These are phyloP conservation scores for Cromileptes altivelis DNA, from an alignment of 2,113 vertebrate species.

Conservation along the genomic window DNA sequence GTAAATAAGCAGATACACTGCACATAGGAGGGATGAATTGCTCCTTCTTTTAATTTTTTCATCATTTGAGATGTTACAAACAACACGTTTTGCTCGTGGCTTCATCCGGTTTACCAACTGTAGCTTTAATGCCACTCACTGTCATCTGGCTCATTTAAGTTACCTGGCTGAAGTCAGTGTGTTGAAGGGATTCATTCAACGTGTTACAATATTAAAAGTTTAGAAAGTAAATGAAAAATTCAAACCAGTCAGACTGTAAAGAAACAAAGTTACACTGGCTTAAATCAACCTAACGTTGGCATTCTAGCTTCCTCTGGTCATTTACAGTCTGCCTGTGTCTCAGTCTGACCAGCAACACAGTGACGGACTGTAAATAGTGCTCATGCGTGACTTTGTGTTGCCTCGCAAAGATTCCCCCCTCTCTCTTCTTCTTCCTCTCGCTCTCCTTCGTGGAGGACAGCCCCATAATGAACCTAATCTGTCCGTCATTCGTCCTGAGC, in stretches of 20 bases:
- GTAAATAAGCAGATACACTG: too few species aligned
- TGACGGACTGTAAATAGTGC: constrained; percentile 41
- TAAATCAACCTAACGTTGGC: too few species aligned
- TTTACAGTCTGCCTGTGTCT: not conserved
- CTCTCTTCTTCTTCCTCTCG: constrained; percentile 25
- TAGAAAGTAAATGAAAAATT: too few species aligned
- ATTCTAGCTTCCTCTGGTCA: too few species aligned
- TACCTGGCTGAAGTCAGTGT: not conserved
- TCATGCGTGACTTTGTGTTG: constrained; percentile 68
- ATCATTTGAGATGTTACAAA: too few species aligned
- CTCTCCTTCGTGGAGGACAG: constrained; percentile 77
- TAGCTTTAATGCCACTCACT: not conserved
- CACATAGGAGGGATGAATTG: too few species aligned
- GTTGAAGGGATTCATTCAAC: not conserved
- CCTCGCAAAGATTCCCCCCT: constrained; percentile 35
- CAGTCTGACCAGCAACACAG: constrained; percentile 19
- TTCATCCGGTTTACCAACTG: too few species aligned
- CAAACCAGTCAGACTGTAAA: too few species aligned
- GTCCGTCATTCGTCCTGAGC: constrained; percentile 85
- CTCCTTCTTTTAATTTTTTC: too few species aligned
- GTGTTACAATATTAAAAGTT: too few species aligned
- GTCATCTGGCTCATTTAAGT: not conserved
- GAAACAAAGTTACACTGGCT: too few species aligned
- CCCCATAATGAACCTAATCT: constrained; percentile 87
- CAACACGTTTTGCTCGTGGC: too few species aligned